Conservation (phyloP, 2,797 vertebrate genomes). For the Acanthopagrus latus region DNA sequence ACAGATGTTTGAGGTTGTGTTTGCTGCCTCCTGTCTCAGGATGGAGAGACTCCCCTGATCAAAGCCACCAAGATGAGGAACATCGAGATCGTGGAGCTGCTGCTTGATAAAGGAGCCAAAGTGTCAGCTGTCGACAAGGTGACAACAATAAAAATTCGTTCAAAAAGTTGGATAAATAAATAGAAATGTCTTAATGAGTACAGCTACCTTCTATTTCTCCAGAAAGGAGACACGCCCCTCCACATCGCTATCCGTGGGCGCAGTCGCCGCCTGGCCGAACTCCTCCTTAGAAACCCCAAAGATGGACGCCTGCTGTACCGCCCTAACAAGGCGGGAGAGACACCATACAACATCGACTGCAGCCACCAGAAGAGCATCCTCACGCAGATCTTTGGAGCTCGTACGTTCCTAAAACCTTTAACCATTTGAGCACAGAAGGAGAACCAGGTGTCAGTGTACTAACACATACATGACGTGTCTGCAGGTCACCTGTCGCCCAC, state of each 20-base stretch:
- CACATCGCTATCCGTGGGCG: slow-evolving; percentile 97
- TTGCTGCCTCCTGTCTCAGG: slow-evolving; percentile 80
- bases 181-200: too few relatives aligned
- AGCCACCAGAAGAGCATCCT: slow-evolving; percentile 99
- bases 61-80: slow-evolving; percentile 99
- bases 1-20: slow-evolving; percentile 4
- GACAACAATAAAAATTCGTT: slow-evolving; percentile 8
- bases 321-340: slow-evolving; percentile 97
- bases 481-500: slow-evolving; percentile 96
- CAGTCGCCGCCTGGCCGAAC: slow-evolving; percentile 94
- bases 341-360: slow-evolving; percentile 98
- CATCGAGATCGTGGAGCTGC: slow-evolving; percentile 96
- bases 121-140: slow-evolving; percentile 97
- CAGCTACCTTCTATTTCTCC: slow-evolving; percentile 4
- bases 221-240: slow-evolving; percentile 97
- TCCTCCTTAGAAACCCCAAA: slow-evolving; percentile 96
- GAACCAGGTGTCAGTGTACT: background rate
- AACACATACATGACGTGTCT: background rate
- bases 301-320: slow-evolving; percentile 96
- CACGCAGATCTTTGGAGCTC: slow-evolving; percentile 96
- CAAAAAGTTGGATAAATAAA: too few relatives aligned
- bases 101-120: slow-evolving; percentile 97
- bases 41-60: slow-evolving; percentile 95
- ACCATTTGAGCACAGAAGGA: too few relatives aligned
- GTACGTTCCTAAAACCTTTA: slow-evolving; percentile 62